Percentiles rank a stretch among this genome's conserved stretches.
Evolutionary conservation across 2,113 vertebrate genomes (phyloP).

Genomic region (Tachycineta bicolor): DNA sequence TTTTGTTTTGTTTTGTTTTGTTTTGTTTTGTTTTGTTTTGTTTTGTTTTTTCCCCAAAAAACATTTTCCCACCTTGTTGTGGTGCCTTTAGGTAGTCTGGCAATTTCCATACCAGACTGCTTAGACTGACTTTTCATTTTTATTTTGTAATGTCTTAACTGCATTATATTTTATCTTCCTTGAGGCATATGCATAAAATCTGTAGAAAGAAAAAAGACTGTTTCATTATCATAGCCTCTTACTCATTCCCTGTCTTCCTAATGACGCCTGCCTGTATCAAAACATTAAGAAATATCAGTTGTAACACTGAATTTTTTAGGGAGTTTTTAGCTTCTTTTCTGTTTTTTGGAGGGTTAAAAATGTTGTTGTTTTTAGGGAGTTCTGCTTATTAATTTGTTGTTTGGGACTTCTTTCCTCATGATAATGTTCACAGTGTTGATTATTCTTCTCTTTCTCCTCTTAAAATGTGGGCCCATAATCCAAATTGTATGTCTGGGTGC

Average conservation of each 20-base stretch:
- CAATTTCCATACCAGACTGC: not conserved
- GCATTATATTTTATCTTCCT: not conserved
- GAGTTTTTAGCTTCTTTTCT: not conserved
- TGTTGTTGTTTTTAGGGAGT: not conserved
- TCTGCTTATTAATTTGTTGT: not conserved
- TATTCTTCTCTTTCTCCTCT: not conserved
- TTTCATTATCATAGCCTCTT: not conserved
- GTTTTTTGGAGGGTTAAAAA: not conserved
- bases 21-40: too few species aligned
- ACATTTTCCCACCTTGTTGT: fast-evolving
- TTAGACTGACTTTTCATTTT: not conserved
- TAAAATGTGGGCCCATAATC: not conserved
- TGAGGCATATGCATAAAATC: not conserved
- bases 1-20: too few species aligned
- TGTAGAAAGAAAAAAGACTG: not conserved
- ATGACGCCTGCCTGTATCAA: not conserved
- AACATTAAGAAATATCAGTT: not conserved
- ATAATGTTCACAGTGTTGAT: fast-evolving
- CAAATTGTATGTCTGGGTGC: not conserved
- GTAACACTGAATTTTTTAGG: not conserved
- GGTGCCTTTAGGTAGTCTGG: not conserved
- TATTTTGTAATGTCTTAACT: not conserved
- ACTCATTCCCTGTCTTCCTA: not conserved
- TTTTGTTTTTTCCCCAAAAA: too few species aligned
- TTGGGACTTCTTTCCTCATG: not conserved